These are phyloP conservation scores for Protobothrops flavoviridis DNA, from an alignment of 2,113 vertebrate genomes.

Conservation along the genomic window DNA sequence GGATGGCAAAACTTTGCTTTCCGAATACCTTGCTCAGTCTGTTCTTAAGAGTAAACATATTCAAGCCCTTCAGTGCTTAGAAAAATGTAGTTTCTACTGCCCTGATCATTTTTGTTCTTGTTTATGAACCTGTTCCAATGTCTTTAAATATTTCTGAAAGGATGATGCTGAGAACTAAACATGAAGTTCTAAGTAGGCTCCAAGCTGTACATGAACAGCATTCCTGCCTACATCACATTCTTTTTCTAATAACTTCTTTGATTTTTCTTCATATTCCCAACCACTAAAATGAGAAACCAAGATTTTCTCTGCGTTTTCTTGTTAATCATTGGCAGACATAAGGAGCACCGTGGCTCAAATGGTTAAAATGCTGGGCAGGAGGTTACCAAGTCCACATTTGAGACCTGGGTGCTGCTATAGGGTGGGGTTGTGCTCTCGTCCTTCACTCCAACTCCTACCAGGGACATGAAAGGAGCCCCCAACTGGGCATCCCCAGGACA, in stretches of 20 bases:
- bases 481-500: neutral
- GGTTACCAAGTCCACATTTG: neutral
- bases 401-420: neutral
- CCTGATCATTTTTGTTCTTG: neutral
- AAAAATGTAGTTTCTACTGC: neutral
- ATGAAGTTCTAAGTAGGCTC: neutral
- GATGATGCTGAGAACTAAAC: neutral
- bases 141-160: neutral
- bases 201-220: neutral
- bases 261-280: neutral
- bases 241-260: neutral
- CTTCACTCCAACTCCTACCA: neutral
- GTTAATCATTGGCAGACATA: neutral
- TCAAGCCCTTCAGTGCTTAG: neutral
- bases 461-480: neutral
- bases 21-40: neutral
- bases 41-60: neutral
- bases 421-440: neutral
- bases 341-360: neutral
- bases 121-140: neutral
- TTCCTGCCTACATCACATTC: neutral
- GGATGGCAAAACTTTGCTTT: neutral
- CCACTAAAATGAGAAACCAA: neutral
- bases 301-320: neutral
- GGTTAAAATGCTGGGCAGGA: neutral